Conservation (phyloP, 2,113 vertebrate genomes). For the Varanus komodoensis region DNA sequence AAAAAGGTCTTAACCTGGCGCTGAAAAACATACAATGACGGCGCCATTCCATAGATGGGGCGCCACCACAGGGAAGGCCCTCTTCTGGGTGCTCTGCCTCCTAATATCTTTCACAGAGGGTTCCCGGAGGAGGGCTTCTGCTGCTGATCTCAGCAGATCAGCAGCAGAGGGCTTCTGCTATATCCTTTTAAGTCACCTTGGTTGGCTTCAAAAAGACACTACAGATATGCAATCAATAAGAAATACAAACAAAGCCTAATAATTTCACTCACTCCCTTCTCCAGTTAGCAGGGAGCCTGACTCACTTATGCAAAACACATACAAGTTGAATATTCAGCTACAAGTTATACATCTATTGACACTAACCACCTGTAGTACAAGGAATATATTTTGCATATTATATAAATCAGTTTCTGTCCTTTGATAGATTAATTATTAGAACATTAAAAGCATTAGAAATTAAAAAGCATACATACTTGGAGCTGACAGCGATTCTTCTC, state of each 20-base stretch:
- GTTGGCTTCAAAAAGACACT: too few species aligned
- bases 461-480: slow-evolving; percentile 82
- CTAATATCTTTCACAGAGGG: too few species aligned
- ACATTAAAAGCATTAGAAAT: slow-evolving; percentile 16
- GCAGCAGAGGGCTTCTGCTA: too few species aligned
- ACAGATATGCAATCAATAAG: too few species aligned
- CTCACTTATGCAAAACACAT: background rate
- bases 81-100: too few species aligned
- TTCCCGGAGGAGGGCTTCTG: too few species aligned
- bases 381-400: background rate
- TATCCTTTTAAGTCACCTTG: too few species aligned
- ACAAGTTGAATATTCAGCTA: background rate
- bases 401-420: background rate
- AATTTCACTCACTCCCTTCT: background rate
- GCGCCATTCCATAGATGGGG: too few species aligned
- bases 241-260: background rate
- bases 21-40: too few species aligned
- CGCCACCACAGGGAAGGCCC: too few species aligned
- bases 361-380: background rate
- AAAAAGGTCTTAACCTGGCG: too few species aligned
- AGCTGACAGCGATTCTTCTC: slow-evolving; percentile 90
- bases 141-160: too few species aligned
- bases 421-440: background rate
- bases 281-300: background rate
- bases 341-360: background rate